Evolutionary conservation across 92 coral and sea anemone species (phyloP).

Genomic region (Ricordea florida): DNA sequence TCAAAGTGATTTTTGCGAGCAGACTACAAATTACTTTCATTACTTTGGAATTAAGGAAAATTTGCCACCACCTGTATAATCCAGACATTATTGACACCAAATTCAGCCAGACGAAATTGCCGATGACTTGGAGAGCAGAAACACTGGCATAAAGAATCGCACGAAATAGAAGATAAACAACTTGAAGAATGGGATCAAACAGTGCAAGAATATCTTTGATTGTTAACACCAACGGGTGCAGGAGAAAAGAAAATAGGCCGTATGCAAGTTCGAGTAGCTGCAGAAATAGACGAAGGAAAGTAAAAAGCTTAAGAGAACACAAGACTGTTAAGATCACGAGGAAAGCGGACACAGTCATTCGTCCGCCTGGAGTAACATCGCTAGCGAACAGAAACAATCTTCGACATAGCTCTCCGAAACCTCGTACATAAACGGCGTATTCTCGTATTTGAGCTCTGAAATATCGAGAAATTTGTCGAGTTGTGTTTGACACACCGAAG

Average conservation of each 20-base stretch:
- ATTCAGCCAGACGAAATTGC: conserved; percentile 21
- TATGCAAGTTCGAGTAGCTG: conserved; percentile 34
- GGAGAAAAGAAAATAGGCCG: conserved; percentile 18
- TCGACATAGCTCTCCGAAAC: conserved; percentile 69
- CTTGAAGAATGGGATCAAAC: conserved; percentile 8
- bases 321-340: conserved; percentile 36
- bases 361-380: conserved; percentile 70
- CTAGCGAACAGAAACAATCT: conserved; percentile 66
- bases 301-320: conserved; percentile 16
- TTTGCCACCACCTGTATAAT: conserved; percentile 21
- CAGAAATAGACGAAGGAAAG: conserved; percentile 23
- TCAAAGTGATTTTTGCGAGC: background rate
- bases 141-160: background rate
- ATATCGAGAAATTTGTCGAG: background rate
- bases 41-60: conserved; percentile 37
- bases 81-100: conserved; percentile 45
- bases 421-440: conserved; percentile 42
- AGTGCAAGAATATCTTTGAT: conserved; percentile 39
- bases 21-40: conserved; percentile 43
- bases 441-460: conserved; percentile 31
- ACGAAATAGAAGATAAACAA: conserved; percentile 3
- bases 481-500: background rate
- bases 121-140: conserved; percentile 9
- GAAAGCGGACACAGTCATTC: conserved; percentile 25
- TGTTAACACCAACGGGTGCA: conserved; percentile 53